Conservation (phyloP, 2,113 vertebrate species). For the Vombatus ursinus region DNA sequence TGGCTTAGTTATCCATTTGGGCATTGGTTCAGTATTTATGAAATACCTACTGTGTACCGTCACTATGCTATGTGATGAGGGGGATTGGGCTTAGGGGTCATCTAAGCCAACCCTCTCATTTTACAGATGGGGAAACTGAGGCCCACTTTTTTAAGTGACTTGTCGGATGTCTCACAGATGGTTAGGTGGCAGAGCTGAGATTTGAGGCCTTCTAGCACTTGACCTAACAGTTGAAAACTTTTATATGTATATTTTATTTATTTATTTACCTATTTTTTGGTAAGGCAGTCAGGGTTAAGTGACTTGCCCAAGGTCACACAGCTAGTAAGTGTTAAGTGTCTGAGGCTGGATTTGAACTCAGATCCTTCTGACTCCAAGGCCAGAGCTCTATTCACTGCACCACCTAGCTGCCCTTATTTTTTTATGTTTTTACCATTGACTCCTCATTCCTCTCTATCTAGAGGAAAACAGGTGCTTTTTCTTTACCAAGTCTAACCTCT, state of each 20-base stretch:
- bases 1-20: background rate
- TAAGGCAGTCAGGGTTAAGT: no score
- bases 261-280: no score
- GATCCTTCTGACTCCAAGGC: no score
- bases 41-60: background rate
- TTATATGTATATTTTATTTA: no score
- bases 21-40: background rate
- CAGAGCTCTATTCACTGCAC: no score
- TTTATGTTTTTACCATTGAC: background rate
- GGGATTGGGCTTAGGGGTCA: background rate
- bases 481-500: background rate
- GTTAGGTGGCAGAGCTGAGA: background rate
- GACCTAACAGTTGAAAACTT: background rate
- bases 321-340: no score
- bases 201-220: background rate
- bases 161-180: background rate
- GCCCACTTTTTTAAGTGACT: background rate
- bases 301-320: no score
- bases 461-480: background rate
- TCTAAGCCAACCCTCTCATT: background rate
- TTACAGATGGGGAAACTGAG: background rate
- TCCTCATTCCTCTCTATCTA: background rate
- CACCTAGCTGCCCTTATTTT: background rate
- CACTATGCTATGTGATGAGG: no score
- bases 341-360: no score